Conservation (phyloP, 2,113 vertebrate genomes). For the Sinocyclocheilus anophthalmus region DNA sequence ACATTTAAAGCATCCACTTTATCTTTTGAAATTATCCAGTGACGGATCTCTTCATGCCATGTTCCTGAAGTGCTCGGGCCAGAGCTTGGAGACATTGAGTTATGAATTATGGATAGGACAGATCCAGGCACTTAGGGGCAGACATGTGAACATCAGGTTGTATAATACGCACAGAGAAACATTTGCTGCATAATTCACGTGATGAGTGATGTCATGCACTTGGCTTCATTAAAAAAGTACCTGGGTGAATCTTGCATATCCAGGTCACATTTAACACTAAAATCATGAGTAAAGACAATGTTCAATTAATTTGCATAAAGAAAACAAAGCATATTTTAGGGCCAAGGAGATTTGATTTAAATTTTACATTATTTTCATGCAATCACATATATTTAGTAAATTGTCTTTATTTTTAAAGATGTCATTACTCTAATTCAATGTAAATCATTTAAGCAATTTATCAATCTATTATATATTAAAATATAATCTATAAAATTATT, state of each 20-base stretch:
- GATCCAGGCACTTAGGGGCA: conserved; percentile 27
- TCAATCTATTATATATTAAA: no score
- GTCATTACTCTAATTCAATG: no score
- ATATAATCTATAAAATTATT: no score
- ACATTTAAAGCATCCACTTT: background rate
- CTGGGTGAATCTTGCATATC: no score
- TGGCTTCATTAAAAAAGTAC: no score
- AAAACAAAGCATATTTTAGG: no score
- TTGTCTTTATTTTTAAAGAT: no score
- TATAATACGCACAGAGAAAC: background rate
- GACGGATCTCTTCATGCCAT: background rate
- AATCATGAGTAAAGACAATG: no score
- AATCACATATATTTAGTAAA: no score
- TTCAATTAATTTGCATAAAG: background rate
- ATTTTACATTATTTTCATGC: no score
- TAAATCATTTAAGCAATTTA: no score
- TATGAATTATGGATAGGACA: conserved; percentile 44
- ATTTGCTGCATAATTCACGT: conserved; percentile 58
- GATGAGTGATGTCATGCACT: background rate
- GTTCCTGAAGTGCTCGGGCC: background rate
- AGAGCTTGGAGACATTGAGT: background rate
- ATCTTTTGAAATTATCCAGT: conserved; percentile 2
- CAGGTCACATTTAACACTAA: background rate
- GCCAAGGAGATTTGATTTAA: no score
- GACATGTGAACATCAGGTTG: conserved; percentile 25